phyloP scores from a whole-genome alignment of 2,888 invertebrate genomes.

The Cordilura impudica region DNA sequence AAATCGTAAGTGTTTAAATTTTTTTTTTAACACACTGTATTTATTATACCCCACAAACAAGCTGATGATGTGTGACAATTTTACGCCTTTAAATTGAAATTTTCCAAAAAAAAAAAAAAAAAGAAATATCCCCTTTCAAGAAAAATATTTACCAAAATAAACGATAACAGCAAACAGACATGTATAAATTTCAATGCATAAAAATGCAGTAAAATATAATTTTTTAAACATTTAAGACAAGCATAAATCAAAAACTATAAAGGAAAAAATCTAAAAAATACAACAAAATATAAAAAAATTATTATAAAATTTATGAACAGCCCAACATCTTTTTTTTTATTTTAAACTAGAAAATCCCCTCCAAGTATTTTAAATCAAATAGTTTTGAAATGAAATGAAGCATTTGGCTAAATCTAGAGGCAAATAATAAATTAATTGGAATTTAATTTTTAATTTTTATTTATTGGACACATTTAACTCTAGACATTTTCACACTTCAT shows the following conservation, averaged over 20 bases:
- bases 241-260: constrained; percentile 71
- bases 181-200: constrained; percentile 67
- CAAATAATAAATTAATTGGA: constrained; percentile 52
- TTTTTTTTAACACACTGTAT: constrained; percentile 3
- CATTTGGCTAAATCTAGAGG: constrained; percentile 16
- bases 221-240: constrained; percentile 69
- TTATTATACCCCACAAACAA: constrained; percentile 3
- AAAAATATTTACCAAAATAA: constrained; percentile 64
- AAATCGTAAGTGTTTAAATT: neutral
- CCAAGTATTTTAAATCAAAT: neutral
- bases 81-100: constrained; percentile 57
- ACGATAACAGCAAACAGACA: constrained; percentile 6
- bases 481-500: constrained; percentile 43
- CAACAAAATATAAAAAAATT: constrained; percentile 40
- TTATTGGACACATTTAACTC: constrained; percentile 40
- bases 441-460: constrained; percentile 55
- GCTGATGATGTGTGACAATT: constrained; percentile 62
- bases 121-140: constrained; percentile 42
- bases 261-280: constrained; percentile 17
- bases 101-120: constrained; percentile 9
- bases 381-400: neutral
- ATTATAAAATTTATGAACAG: constrained; percentile 53
- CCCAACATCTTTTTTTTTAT: too few relatives aligned
- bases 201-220: constrained; percentile 73
- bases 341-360: neutral